Evolutionary conservation across 1,140 invertebrate species (phyloP), one percentile per base, ranked within the genome.

Genomic region (Heliconius melpomene): DNA sequence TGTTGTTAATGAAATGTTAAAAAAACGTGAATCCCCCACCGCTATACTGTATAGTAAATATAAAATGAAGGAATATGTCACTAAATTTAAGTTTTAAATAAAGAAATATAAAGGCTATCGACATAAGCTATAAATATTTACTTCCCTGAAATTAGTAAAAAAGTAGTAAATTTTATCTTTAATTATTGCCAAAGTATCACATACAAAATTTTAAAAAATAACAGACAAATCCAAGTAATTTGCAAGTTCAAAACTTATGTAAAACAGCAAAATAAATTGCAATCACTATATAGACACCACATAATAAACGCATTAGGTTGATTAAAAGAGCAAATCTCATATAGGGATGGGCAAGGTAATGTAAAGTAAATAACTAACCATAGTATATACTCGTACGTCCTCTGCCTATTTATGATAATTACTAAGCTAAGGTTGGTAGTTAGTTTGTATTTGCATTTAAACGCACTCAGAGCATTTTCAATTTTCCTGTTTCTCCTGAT

Each of bases 311-410:
- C 72, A 79, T 79, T 74, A 79, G 52, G 57, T 66, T 60, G 72
- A 79, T 79, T 79, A 79, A 79, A 79, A 79, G 36, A 79, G 71
- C 77, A 72, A 78, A 78, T 78, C 77, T 78, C 77, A 36, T 66
- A 73, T 32, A 29, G 77, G 77, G 72, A 77, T 79, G 72, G 77
- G 77, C 77, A 32, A 74, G 32, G 75, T 60, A 75, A 76, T 70
- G 75, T 46, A 60, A 76, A 70, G 36, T 77, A 72, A 77, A 72
- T 72, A 77, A 72, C 75, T 36, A 9, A 20, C 71, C n/a, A n/a
- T 40, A 18, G 32, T 71, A 71, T 32, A 36, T 36, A 36, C 32
- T 36, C 23, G 18, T 20, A 32, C 52, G 72, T 76, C 57, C 46
- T 73, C 32, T 52, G 77, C 26, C 76, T 74, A 79, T 79, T 79